Evolutionary conservation across 2,797 vertebrate genomes (phyloP), one percentile per base, ranked within the genome.

Genomic region (Naso thynnoides): DNA sequence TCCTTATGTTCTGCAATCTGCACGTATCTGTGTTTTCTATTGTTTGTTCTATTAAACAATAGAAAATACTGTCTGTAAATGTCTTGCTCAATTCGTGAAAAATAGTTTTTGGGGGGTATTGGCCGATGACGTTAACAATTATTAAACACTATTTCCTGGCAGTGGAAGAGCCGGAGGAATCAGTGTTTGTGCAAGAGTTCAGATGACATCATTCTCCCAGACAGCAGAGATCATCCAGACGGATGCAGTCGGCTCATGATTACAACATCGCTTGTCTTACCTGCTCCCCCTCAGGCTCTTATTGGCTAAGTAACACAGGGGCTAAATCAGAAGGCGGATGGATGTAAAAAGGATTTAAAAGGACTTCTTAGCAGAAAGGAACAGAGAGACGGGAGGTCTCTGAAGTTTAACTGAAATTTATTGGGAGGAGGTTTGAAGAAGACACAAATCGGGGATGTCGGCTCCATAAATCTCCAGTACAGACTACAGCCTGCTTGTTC

Each of bases 351-450:
- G 21, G 60, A 82, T 79, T 76, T 54, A 78, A 74, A 48, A 21
- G 24, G 53, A 73, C 70, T 48, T 88, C 49, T 48, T 23, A 29
- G 73, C 64, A 41, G 27, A 42, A 62, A 80, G 87, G 72, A 85
- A 84, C 80, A 92, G 80, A 86, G 62, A 62, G 53, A 74, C 26
- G 19, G 49, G 60, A 65, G 61, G 33, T 33, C 76, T 81, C 81
- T 87, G 78, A 81, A 82, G 83, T 89, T 82, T 73, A 70, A 72
- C 65, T 70, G 19, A 78, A 55, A 89, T 89, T 89, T 91, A 89
- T 69, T 71, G 66, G 61, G 27, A 53, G 26, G 4, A 27, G 57
- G 52, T 90, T 88, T 89, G 86, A 89, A 87, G 87, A 86, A 68
- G 78, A 88, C 21, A 13, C 76, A 78, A 73, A 79, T 84, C 78